Conservation (phyloP, 2,113 vertebrate species). For the Varanus komodoensis region DNA sequence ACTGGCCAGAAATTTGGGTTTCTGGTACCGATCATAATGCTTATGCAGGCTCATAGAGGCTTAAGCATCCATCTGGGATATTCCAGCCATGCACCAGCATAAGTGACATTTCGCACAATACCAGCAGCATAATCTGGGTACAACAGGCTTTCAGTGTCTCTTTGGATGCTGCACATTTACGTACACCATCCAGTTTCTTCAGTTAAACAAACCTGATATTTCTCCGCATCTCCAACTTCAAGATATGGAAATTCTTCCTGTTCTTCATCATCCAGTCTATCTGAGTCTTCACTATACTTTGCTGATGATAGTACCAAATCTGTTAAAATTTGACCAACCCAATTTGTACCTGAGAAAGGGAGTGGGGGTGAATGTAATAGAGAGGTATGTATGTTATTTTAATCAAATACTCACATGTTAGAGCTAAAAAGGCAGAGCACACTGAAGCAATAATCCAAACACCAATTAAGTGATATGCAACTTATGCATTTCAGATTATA, state of each 20-base stretch:
- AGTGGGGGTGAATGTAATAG: not conserved
- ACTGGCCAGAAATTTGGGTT: too few species aligned
- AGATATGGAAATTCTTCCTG: slow-evolving; percentile 36
- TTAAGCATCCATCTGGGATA: too few species aligned
- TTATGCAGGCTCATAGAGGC: too few species aligned
- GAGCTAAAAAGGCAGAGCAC: not conserved
- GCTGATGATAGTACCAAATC: slow-evolving; percentile 14
- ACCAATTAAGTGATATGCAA: not conserved
- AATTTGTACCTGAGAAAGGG: slow-evolving; percentile 21
- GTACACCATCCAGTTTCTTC: too few species aligned
- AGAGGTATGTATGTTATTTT: not conserved
- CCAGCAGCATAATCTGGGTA: too few species aligned
- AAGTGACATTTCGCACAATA: too few species aligned
- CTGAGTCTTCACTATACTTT: slow-evolving; percentile 1
- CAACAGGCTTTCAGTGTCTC: too few species aligned
- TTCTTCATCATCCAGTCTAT: slow-evolving; percentile 9
- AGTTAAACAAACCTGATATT: slow-evolving; percentile 25
- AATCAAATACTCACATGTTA: not conserved
- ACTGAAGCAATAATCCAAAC: not conserved
- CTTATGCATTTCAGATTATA: not conserved
- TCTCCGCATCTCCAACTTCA: slow-evolving; percentile 40
- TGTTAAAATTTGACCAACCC: slow-evolving; percentile 35
- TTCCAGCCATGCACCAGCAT: too few species aligned
- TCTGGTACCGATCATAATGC: too few species aligned
- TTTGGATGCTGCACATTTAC: too few species aligned